phyloP scores from a whole-genome alignment of 1,140 invertebrate species.

The Chymomyza costata region DNA sequence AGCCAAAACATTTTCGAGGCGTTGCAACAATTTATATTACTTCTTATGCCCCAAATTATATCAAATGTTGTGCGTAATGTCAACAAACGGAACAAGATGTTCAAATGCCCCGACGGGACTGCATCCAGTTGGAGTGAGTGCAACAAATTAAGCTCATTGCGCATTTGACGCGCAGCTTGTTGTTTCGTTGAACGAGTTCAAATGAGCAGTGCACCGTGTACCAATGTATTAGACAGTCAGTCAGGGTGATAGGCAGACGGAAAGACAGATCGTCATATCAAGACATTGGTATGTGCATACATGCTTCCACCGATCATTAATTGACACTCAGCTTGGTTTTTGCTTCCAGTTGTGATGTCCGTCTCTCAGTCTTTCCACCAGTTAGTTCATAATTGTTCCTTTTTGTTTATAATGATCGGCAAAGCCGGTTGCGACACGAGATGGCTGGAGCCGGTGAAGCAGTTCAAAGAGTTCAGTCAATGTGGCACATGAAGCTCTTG shows the following conservation, averaged over 20 bases:
- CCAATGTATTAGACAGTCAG: constrained; percentile 15
- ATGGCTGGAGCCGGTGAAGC: constrained; percentile 28
- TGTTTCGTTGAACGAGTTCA: constrained; percentile 55
- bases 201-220: constrained; percentile 16
- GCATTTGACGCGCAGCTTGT: constrained; percentile 63
- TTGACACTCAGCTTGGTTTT: constrained; percentile 41
- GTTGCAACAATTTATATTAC: constrained; percentile 67
- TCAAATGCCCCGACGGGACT: constrained; percentile 20
- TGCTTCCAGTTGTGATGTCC: too few relatives aligned
- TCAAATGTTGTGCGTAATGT: constrained; percentile 28
- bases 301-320: constrained; percentile 41
- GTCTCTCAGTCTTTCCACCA: constrained; percentile 12
- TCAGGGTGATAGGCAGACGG: not conserved
- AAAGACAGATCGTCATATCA: too few relatives aligned
- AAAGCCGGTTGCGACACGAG: constrained; percentile 11
- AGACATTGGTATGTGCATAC: too few relatives aligned
- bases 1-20: constrained; percentile 46
- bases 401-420: constrained; percentile 34
- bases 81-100: not conserved
- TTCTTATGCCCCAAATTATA: too few relatives aligned
- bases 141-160: constrained; percentile 68
- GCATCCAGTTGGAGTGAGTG: constrained; percentile 26
- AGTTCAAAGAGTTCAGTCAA: too few relatives aligned
- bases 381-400: constrained; percentile 35
- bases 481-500: too few relatives aligned